A percentile compares a stretch with the other conserved stretches of the same genome.
These are phyloP conservation scores for Pseudorasbora parva DNA, from an alignment of 2,113 vertebrate species.

Conservation along the genomic window DNA sequence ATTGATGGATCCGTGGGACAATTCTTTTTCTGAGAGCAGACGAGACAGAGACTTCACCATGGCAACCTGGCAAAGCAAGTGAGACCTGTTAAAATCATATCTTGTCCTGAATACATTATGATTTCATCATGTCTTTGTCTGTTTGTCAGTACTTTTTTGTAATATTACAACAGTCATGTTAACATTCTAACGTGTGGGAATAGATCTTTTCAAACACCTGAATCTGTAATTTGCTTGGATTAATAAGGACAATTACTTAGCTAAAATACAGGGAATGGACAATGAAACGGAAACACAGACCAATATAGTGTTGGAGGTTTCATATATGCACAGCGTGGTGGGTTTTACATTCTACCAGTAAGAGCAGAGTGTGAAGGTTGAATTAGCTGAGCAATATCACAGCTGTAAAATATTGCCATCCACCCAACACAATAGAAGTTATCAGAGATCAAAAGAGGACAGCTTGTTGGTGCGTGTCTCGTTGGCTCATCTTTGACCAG, in stretches of 20 bases:
- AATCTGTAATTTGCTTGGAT: neutral
- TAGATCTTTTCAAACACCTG: neutral
- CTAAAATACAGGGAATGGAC: neutral
- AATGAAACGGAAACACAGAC: too few species aligned
- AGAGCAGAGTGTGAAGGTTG: too few species aligned
- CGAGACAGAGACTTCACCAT: conserved; percentile 4
- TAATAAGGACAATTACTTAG: neutral
- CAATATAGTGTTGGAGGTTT: too few species aligned
- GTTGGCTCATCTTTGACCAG: too few species aligned
- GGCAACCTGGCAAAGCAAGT: conserved; percentile 17
- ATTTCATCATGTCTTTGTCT: neutral
- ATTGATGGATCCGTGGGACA: conserved; percentile 30
- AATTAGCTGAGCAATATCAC: too few species aligned
- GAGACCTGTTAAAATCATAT: conserved; percentile 9
- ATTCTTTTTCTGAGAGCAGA: neutral
- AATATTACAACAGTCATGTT: neutral
- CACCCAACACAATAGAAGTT: too few species aligned
- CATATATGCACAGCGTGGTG: too few species aligned
- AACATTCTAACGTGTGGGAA: neutral
- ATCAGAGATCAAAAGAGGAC: too few species aligned
- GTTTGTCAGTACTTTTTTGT: neutral
- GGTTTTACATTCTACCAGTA: too few species aligned
- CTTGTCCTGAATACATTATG: neutral
- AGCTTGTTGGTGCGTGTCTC: too few species aligned
- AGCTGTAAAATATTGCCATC: too few species aligned